phyloP scores from a whole-genome alignment of 1,140 invertebrate species.

The Papilio polyxenes region DNA sequence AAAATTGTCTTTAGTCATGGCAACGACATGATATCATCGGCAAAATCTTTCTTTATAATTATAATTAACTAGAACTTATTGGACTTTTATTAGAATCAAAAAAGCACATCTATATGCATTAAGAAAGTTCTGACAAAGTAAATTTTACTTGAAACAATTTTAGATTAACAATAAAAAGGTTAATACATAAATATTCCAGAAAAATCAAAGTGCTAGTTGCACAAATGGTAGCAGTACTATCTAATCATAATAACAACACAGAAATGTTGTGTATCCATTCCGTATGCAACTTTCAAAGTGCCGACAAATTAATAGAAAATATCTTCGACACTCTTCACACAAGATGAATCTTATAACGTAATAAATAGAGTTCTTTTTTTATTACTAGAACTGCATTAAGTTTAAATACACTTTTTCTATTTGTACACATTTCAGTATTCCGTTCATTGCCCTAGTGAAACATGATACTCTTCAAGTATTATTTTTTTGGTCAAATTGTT shows the following conservation, averaged over 20 bases:
- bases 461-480: slow-evolving; percentile 21
- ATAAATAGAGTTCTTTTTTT: slow-evolving; percentile 33
- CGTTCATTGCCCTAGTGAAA: slow-evolving; percentile 35
- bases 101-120: neutral
- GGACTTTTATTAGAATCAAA: neutral
- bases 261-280: slow-evolving; percentile 49
- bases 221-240: slow-evolving; percentile 40
- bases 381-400: neutral
- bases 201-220: neutral
- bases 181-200: neutral
- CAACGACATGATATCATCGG: neutral
- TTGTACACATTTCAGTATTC: slow-evolving; percentile 31
- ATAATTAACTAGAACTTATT: neutral
- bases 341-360: slow-evolving; percentile 16
- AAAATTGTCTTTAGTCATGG: neutral
- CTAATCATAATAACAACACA: slow-evolving; percentile 50
- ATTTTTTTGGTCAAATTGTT: neutral
- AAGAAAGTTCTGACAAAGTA: neutral
- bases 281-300: slow-evolving; percentile 51
- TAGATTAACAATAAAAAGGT: neutral
- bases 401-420: slow-evolving; percentile 32
- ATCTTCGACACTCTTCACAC: slow-evolving; percentile 23
- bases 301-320: slow-evolving; percentile 44
- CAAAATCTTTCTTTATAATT: neutral
- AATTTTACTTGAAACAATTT: neutral